Conservation (phyloP, 2,888 invertebrate species). For the Cloeon dipterum region DNA sequence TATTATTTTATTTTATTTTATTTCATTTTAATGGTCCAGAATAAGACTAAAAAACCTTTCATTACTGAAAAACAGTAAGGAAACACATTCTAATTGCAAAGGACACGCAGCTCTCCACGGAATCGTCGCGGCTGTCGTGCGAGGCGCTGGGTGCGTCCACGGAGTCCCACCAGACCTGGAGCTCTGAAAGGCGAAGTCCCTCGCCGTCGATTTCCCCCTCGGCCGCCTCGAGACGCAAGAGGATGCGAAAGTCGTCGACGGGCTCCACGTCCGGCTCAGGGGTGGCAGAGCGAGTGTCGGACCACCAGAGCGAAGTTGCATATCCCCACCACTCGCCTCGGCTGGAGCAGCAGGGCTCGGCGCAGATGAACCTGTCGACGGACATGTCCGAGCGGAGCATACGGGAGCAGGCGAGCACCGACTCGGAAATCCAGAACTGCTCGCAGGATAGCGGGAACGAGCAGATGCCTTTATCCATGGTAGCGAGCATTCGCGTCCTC, state of each 20-base stretch:
- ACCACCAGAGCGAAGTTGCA: slow-evolving; percentile 19
- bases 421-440: slow-evolving; percentile 26
- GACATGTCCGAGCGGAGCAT: slow-evolving; percentile 8
- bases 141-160: not conserved
- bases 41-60: no score
- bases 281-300: slow-evolving; percentile 18
- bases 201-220: slow-evolving; percentile 17
- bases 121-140: slow-evolving; percentile 16
- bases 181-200: slow-evolving; percentile 17
- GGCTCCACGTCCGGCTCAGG: slow-evolving; percentile 25
- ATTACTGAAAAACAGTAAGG: no score
- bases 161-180: not conserved
- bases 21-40: no score
- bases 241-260: slow-evolving; percentile 39
- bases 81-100: no score
- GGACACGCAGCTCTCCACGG: slow-evolving; percentile 18
- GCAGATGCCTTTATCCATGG: slow-evolving; percentile 10
- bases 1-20: no score
- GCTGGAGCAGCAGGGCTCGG: not conserved
- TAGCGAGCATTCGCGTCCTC: no score
- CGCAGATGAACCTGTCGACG: not conserved
- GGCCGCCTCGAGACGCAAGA: slow-evolving; percentile 22
- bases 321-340: not conserved
- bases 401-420: slow-evolving; percentile 15
- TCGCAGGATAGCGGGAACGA: slow-evolving; percentile 27